Evolutionary conservation across 2,113 vertebrate species (phyloP), one percentile per base, ranked within the genome.

Genomic region (Paratilapia polleni): DNA sequence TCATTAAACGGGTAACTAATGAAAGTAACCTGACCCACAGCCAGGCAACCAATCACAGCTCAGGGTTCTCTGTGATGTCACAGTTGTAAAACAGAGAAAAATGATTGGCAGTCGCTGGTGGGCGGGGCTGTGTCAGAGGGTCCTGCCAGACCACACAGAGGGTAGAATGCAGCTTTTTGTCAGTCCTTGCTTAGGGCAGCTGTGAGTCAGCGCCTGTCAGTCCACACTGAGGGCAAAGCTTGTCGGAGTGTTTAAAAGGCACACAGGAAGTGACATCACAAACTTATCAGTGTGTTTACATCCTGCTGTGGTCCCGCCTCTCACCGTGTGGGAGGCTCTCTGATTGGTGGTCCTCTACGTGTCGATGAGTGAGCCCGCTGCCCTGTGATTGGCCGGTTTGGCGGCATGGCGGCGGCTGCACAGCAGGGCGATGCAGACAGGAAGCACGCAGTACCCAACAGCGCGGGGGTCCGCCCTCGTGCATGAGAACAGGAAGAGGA

Each of bases 401-500:
- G 97, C 95, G 5, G 97, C 95, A 88, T 97, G 96, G 86, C 97
- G 97, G 70, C 97, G 97, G 93, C 97, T 98, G 94, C 97, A 99
- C 89, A 98, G 92, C 77, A 99, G 95, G 77, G 97, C 96, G 83
- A 99, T 92, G 94, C 98, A 99, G 89, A 99, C 96, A 31, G 98
- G 98, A 91, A 99, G 96, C 74, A 99, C 97, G 85, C 97, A 99
- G 93, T 99, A 99, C 10, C 98, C 98, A 20, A 99, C 95, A 0
- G 97, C 98, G 81, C 96, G 97, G 77, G 98, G 98, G 92, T 99
- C 97, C 0, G 97, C 96, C 92, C 98, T 96, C 2, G 98, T 99
- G 92, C 98, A 99, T n/a, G 98, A 99, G 90, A 98, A 99, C 17
- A 99, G 96, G 84, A 99, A 99, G 87, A 99, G 96, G 93, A 99